Conservation (phyloP, 2,888 invertebrate genomes). For the Lingula anatina region DNA sequence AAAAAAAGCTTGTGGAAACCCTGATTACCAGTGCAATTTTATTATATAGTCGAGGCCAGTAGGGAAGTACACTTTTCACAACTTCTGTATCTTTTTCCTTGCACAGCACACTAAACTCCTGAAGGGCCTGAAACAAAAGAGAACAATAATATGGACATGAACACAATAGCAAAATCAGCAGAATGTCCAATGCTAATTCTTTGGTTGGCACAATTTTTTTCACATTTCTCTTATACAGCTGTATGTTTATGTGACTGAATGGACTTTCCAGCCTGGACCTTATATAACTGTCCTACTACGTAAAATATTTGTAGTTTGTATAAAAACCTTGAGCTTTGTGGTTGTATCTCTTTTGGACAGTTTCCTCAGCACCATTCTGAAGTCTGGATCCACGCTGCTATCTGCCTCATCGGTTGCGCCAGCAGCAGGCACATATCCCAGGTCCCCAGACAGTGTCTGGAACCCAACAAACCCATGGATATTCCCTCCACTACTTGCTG, state of each 20-base stretch:
- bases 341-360: conserved; percentile 84
- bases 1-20: too few species aligned
- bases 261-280: too few species aligned
- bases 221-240: neutral
- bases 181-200: neutral
- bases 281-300: too few species aligned
- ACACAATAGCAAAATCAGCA: neutral
- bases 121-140: conserved; percentile 67
- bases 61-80: conserved; percentile 68
- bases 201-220: neutral
- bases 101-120: conserved; percentile 73
- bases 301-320: too few species aligned
- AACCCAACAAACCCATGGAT: conserved; percentile 64
- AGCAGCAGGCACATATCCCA: conserved; percentile 59
- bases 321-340: conserved; percentile 82
- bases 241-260: neutral
- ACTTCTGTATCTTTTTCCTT: conserved; percentile 62
- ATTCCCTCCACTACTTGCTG: conserved; percentile 60
- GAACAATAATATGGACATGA: too few species aligned
- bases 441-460: conserved; percentile 59
- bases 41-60: conserved; percentile 79
- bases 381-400: conserved; percentile 63
- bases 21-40: conserved; percentile 61
- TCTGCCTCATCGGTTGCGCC: conserved; percentile 64
- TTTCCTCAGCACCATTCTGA: conserved; percentile 76